Conservation (phyloP, 2,888 invertebrate genomes). For the Drosophila mettleri region DNA sequence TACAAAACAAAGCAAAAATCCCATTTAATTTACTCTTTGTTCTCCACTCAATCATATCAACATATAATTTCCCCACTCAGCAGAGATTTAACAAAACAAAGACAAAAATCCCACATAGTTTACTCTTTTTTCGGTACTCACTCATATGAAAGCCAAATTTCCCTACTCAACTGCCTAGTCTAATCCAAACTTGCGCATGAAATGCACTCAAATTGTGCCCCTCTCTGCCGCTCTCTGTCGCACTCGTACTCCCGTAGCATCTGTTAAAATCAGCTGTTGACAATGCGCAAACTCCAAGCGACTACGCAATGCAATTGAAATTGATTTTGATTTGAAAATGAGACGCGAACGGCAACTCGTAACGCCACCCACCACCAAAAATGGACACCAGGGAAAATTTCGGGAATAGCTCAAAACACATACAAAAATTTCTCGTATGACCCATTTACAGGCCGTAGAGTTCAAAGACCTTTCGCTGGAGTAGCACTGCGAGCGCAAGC, state of each 20-base stretch:
- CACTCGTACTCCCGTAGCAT: not conserved
- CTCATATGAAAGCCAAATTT: conserved; percentile 1
- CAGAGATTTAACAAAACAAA: not conserved
- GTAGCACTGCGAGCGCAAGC: conserved; percentile 17
- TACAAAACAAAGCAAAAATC: not conserved
- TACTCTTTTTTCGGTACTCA: no score
- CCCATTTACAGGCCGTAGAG: conserved; percentile 81
- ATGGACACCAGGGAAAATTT: conserved; percentile 55
- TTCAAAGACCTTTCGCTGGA: conserved; percentile 81
- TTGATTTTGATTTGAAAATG: conserved; percentile 54
- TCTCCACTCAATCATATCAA: not conserved
- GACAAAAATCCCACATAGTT: conserved; percentile 1
- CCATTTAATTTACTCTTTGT: not conserved
- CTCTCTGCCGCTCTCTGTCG: conserved; percentile 12
- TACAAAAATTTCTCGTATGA: conserved; percentile 66
- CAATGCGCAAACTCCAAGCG: conserved; percentile 75
- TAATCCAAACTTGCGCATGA: conserved; percentile 44
- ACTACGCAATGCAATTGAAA: conserved; percentile 79
- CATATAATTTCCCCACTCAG: conserved; percentile 2
- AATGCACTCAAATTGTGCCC: conserved; percentile 16
- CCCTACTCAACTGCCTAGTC: conserved; percentile 10
- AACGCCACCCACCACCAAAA: conserved; percentile 52
- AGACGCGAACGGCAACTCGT: conserved; percentile 11
- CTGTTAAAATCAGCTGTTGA: conserved; percentile 61
- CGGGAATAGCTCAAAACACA: conserved; percentile 20